These are phyloP conservation scores for Brachirus orientalis DNA, from an alignment of 2,113 vertebrate genomes.

Conservation along the genomic window DNA sequence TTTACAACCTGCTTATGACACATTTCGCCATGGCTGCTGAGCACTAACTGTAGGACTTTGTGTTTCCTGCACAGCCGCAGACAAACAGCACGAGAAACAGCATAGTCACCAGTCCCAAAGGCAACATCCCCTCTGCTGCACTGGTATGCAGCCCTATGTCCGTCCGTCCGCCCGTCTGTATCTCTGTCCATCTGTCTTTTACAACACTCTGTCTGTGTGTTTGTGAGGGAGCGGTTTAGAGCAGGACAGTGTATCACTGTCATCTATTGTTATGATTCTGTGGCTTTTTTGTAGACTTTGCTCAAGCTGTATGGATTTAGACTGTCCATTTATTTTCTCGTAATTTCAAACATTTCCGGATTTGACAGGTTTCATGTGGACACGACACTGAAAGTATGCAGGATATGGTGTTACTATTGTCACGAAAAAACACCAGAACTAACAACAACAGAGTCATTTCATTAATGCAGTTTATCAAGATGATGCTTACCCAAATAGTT, in stretches of 20 bases:
- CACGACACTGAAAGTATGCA: no score
- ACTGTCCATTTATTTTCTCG: no score
- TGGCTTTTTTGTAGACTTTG: neutral
- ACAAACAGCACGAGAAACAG: constrained; percentile 96
- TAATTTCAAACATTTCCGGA: no score
- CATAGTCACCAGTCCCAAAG: constrained; percentile 92
- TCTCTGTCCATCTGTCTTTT: neutral
- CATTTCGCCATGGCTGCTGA: constrained; percentile 11
- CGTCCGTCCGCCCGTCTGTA: constrained; percentile 21
- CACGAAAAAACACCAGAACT: no score
- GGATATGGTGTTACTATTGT: no score
- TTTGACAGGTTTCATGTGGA: no score
- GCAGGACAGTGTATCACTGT: neutral
- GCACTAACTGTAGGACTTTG: constrained; percentile 57
- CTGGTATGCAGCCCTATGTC: constrained; percentile 85
- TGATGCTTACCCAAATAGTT: no score
- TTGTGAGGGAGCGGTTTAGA: neutral
- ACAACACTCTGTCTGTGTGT: neutral
- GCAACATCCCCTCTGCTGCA: constrained; percentile 87
- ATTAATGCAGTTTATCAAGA: no score
- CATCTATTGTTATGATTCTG: neutral
- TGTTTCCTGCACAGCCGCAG: constrained; percentile 87
- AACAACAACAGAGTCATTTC: no score
- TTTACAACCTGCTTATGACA: constrained; percentile 26
- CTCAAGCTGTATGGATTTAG: no score